These are phyloP conservation scores for Protophormia terraenovae DNA, from an alignment of 2,888 invertebrate genomes.

Conservation along the genomic window DNA sequence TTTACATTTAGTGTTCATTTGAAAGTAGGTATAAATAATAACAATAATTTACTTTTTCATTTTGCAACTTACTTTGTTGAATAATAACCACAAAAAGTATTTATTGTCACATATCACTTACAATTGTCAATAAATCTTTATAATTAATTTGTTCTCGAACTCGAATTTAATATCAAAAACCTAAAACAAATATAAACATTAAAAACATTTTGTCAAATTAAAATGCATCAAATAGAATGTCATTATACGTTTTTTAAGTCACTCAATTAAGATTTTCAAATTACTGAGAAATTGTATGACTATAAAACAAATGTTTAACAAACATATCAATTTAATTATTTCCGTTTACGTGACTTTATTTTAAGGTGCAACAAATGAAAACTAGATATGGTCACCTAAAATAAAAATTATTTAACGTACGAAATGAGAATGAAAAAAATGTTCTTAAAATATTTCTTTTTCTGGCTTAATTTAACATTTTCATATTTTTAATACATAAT, in stretches of 20 bases:
- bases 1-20: too few relatives aligned
- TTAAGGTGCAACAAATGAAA: background rate
- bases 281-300: background rate
- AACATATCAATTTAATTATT: background rate
- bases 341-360: slow-evolving; percentile 40
- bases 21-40: too few relatives aligned
- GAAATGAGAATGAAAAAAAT: background rate
- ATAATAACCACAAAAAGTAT: too few relatives aligned
- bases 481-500: too few relatives aligned
- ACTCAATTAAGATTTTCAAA: background rate
- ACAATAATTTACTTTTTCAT: too few relatives aligned
- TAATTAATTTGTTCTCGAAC: slow-evolving; percentile 41
- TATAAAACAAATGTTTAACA: background rate
- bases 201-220: slow-evolving; percentile 27
- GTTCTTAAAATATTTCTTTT: too few relatives aligned
- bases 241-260: background rate
- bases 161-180: slow-evolving; percentile 10
- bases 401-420: too few relatives aligned
- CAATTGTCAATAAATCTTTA: background rate
- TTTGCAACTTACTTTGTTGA: too few relatives aligned
- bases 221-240: slow-evolving; percentile 13
- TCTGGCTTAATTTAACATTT: too few relatives aligned
- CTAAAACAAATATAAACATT: background rate
- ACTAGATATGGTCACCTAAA: too few relatives aligned
- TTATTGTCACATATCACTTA: background rate